Conservation (phyloP, 2,113 vertebrate genomes). For the Leiothrix lutea region DNA sequence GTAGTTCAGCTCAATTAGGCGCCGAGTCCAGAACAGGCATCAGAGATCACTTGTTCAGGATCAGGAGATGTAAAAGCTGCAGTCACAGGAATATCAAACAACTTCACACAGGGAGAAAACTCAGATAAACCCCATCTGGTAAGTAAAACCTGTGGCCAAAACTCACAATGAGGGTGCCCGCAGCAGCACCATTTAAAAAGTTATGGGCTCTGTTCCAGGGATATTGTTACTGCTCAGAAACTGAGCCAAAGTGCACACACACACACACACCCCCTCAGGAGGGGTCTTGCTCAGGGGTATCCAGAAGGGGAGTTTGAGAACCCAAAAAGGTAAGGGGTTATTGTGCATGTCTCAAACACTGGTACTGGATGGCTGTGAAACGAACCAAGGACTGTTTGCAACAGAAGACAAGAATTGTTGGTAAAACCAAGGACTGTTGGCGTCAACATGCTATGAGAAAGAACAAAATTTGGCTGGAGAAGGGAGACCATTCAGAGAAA, state of each 20-base stretch:
- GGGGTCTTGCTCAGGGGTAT: neutral
- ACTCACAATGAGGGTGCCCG: neutral
- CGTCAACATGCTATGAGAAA: neutral
- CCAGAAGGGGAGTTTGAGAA: neutral
- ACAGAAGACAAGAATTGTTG: neutral
- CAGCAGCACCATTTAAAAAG: too few relatives aligned
- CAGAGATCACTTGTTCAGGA: neutral
- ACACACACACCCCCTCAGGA: too few relatives aligned
- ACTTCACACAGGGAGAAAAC: too few relatives aligned
- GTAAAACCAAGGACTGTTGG: neutral
- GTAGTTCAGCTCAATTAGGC: neutral
- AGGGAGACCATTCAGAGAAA: neutral
- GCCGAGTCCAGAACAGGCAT: neutral
- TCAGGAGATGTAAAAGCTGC: neutral
- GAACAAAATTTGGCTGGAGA: neutral
- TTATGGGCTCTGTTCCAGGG: neutral
- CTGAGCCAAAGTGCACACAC: fast-evolving
- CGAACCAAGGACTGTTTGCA: neutral
- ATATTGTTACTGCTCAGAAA: neutral
- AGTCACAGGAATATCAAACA: neutral
- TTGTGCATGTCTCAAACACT: neutral
- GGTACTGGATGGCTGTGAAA: too few relatives aligned
- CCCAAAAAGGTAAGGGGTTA: neutral
- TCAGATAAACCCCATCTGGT: neutral
- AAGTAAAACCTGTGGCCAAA: neutral